Percentiles rank a stretch among this genome's conserved stretches.
Evolutionary conservation across 2,113 vertebrate genomes (phyloP).

Genomic region (Cephalophus harveyi): DNA sequence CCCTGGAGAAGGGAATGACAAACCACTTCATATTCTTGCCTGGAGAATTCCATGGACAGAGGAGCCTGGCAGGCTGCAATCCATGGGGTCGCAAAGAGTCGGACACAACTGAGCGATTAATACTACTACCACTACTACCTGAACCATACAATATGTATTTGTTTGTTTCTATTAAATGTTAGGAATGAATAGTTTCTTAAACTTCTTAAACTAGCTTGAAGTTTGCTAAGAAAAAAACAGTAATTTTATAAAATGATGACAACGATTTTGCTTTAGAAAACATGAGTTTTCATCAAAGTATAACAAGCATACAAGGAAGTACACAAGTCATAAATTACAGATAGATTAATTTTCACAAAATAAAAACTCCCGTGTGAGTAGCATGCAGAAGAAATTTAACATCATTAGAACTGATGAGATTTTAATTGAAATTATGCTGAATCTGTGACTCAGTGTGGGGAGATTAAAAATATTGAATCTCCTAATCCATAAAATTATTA

Average conservation of each 20-base stretch:
- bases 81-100: background rate
- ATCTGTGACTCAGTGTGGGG: background rate
- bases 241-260: background rate
- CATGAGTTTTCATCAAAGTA: background rate
- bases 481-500: background rate
- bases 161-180: background rate
- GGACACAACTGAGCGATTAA: background rate
- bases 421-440: conserved; percentile 2
- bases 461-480: background rate
- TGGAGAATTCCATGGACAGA: background rate
- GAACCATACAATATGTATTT: background rate
- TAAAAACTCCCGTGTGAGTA: background rate
- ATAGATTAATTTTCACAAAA: background rate
- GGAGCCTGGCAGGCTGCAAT: background rate
- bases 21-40: background rate
- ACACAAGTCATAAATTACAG: background rate
- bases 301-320: background rate
- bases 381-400: background rate
- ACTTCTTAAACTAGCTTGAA: background rate
- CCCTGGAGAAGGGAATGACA: background rate
- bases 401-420: conserved; percentile 18
- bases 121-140: background rate
- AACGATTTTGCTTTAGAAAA: background rate
- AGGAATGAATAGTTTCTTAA: background rate
- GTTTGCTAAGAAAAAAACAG: background rate